Base-by-base conservation (phyloP, 2,113 vertebrate genomes). In the Girardinichthys multiradiatus region DNA sequence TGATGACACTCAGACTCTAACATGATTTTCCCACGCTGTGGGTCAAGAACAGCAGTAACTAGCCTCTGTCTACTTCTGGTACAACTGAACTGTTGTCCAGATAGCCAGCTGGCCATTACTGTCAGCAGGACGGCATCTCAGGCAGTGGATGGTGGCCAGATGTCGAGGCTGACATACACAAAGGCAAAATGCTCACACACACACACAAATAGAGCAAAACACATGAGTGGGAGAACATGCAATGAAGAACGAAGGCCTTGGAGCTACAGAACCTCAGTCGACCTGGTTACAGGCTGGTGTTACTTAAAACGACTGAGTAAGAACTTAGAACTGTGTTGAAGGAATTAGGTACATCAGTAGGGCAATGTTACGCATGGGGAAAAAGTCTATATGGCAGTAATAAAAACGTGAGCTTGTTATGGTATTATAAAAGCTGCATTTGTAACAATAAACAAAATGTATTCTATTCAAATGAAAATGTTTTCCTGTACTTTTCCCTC, bases 21-120 rank as follows among this genome's bases (percentile, higher is more conserved):
- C 30, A 83, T 81, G 69, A 45, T 45, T 19, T 45, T 45, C 42
- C 42, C 83, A 76, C 80, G 71, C 17, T 65, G 57, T 42, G 5
- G 70, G 33, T 80, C 76, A 74, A 62, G 74, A 11, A 4, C 62
- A 29, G 29, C 57, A 67, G 15, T 29, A 77, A 71, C 71, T 78
- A 45, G 63, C 77, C 57, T 68, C 68, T 0, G 60, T 70, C 72
- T 81, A 82, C 74, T 63, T 72, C 85, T 61, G 39, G 65, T 64
- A 68, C 79, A 80, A 70, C 68, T 68, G 69, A 30, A 35, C 59
- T 54, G 67, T 64, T 81, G 84, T 89, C 86, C 86, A 80, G 54
- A 77, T 82, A 62, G 68, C 81, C 91, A 94, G 89, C 91, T 91
- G 92, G 87, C 73, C 65, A 70, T 57, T 66, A 77, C 77, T 81